Evolutionary conservation across 1,140 invertebrate species (phyloP).

Genomic region (Drosophila novamexicana): DNA sequence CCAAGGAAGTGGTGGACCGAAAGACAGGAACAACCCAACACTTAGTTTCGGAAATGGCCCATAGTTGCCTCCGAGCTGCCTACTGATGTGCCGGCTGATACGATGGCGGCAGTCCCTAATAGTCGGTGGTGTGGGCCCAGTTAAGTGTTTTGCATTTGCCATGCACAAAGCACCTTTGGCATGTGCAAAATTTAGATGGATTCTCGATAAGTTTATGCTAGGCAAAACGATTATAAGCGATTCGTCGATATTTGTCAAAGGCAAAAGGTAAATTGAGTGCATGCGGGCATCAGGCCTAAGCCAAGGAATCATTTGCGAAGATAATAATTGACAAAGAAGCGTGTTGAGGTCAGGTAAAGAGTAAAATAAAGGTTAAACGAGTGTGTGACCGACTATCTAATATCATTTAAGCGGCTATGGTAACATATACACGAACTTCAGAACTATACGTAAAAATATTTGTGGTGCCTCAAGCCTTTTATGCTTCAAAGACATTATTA

Average conservation of each 20-base stretch:
- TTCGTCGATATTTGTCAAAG: constrained; percentile 44
- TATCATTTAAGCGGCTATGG: background rate
- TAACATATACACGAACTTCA: background rate
- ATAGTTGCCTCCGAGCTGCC: constrained; percentile 26
- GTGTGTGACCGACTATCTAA: background rate
- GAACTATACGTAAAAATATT: too few species aligned
- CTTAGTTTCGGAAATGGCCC: constrained; percentile 52
- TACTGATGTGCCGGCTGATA: constrained; percentile 32
- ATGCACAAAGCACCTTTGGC: constrained; percentile 43
- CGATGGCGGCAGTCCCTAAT: constrained; percentile 23
- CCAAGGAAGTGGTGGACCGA: constrained; percentile 64
- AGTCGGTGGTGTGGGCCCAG: constrained; percentile 23
- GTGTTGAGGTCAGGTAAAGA: constrained; percentile 1
- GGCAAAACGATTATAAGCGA: constrained; percentile 51
- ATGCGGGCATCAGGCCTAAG: constrained; percentile 33
- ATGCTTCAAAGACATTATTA: too few species aligned
- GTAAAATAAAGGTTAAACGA: background rate
- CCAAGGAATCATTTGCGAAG: constrained; percentile 6
- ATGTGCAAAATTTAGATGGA: constrained; percentile 49
- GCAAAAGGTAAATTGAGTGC: constrained; percentile 53
- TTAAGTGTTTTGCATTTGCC: constrained; percentile 51
- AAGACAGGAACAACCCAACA: constrained; percentile 55
- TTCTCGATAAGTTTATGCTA: constrained; percentile 44
- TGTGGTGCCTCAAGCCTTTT: too few species aligned
- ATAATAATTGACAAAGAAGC: constrained; percentile 8